These are phyloP conservation scores for Ploceus nigricollis DNA, from an alignment of 2,113 vertebrate genomes.

Conservation along the genomic window DNA sequence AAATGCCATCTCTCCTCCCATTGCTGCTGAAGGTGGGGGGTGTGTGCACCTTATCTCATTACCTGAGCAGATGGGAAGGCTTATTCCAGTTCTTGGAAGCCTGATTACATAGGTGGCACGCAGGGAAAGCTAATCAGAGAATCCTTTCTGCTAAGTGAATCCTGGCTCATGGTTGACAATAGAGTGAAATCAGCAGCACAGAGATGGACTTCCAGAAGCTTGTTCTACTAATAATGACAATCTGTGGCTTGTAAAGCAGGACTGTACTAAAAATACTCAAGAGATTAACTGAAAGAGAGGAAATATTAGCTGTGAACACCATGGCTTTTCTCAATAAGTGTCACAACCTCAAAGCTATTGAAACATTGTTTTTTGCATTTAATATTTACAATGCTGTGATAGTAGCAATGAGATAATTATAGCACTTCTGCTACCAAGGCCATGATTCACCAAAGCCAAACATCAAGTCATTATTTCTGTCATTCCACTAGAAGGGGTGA, in stretches of 20 bases:
- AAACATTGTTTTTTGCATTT: conserved; percentile 54
- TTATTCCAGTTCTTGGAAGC: background rate
- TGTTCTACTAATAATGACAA: background rate
- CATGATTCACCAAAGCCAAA: background rate
- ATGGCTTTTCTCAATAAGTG: conserved; percentile 11
- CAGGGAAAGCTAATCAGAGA: background rate
- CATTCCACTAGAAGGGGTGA: background rate
- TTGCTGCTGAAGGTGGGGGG: background rate
- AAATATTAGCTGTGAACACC: conserved; percentile 31
- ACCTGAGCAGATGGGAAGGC: background rate
- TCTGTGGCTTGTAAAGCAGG: background rate
- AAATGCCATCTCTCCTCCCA: background rate
- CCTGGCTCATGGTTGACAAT: background rate
- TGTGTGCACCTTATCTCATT: background rate
- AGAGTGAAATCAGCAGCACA: background rate
- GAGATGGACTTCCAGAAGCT: background rate
- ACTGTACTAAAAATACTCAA: background rate
- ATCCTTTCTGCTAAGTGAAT: background rate
- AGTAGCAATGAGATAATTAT: conserved; percentile 50
- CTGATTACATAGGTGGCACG: background rate
- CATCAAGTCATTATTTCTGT: conserved; percentile 11
- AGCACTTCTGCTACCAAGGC: conserved; percentile 8
- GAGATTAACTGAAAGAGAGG: background rate
- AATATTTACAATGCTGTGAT: conserved; percentile 29
- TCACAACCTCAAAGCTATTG: conserved; percentile 44